Conservation (phyloP, 2,888 invertebrate genomes). For the Aspidiotus destructor region DNA sequence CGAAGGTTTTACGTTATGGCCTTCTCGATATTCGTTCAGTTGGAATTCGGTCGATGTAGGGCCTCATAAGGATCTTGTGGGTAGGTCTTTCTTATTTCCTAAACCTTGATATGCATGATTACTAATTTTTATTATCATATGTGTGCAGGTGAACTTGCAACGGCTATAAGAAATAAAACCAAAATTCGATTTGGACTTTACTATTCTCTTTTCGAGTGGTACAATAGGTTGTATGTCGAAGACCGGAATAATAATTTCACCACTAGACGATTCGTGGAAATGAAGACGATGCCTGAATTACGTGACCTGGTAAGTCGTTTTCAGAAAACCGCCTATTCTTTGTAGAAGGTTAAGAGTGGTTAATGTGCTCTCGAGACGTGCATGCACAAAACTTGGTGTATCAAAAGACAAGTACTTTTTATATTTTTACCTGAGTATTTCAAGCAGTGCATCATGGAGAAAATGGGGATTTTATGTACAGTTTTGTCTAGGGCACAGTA, state of each 20-base stretch:
- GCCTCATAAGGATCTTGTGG: constrained; percentile 64
- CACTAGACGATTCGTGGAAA: constrained; percentile 55
- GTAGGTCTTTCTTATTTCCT: constrained; percentile 40
- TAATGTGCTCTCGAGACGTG: too few species aligned
- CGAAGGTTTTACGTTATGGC: constrained; percentile 76
- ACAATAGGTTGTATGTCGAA: constrained; percentile 63
- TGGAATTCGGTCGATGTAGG: constrained; percentile 77
- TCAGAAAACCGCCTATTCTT: too few species aligned
- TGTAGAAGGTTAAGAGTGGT: too few species aligned
- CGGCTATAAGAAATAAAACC: constrained; percentile 53
- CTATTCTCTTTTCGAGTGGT: constrained; percentile 82
- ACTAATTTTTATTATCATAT: too few species aligned
- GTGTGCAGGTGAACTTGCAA: constrained; percentile 53
- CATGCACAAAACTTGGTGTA: too few species aligned
- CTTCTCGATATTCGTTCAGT: constrained; percentile 68
- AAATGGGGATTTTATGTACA: too few species aligned
- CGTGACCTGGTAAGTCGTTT: constrained; percentile 54
- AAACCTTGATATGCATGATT: too few species aligned
- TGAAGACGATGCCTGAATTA: constrained; percentile 72
- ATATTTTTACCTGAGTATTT: too few species aligned
- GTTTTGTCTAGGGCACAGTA: too few species aligned
- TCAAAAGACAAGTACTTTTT: too few species aligned
- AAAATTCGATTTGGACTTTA: constrained; percentile 69
- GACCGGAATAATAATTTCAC: constrained; percentile 58
- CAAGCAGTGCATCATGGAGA: too few species aligned